Percentiles rank a stretch among this genome's conserved stretches.
Conservation (phyloP, 2,888 invertebrate genomes). For the Schrankia costaestrigalis region DNA sequence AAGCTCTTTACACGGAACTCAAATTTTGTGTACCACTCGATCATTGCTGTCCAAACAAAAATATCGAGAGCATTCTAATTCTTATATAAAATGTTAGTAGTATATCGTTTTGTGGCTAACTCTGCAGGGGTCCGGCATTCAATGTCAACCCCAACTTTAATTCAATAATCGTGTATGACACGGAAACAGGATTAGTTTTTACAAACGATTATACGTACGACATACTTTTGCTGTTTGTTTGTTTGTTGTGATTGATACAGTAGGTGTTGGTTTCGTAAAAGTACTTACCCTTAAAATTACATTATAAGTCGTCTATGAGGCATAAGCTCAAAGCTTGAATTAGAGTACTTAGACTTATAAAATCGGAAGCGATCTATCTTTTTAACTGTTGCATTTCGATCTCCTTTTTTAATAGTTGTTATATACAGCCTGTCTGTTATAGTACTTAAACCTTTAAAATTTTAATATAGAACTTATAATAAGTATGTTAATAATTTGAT, state of each 20-base stretch:
- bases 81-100: conserved; percentile 39
- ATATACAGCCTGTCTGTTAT: no score
- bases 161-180: conserved; percentile 65
- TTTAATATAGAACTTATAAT: no score
- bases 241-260: not conserved
- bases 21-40: conserved; percentile 39
- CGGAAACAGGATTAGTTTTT: conserved; percentile 28
- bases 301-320: no score
- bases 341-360: no score
- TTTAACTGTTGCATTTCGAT: no score
- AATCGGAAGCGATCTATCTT: no score
- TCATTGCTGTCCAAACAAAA: conserved; percentile 51
- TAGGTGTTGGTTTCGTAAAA: not conserved
- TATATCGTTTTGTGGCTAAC: conserved; percentile 50
- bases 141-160: conserved; percentile 50
- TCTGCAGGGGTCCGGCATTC: conserved; percentile 53
- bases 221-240: conserved; percentile 12
- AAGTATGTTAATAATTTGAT: no score
- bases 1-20: no score
- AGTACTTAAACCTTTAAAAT: no score
- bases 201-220: conserved; percentile 20
- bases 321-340: no score
- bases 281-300: no score
- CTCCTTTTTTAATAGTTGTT: no score
- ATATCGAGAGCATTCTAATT: conserved; percentile 46